Evolutionary conservation across 64 coral and sea anemone genomes (phyloP), one percentile per base, ranked within the genome.

Genomic region (Pocillopora verrucosa): DNA sequence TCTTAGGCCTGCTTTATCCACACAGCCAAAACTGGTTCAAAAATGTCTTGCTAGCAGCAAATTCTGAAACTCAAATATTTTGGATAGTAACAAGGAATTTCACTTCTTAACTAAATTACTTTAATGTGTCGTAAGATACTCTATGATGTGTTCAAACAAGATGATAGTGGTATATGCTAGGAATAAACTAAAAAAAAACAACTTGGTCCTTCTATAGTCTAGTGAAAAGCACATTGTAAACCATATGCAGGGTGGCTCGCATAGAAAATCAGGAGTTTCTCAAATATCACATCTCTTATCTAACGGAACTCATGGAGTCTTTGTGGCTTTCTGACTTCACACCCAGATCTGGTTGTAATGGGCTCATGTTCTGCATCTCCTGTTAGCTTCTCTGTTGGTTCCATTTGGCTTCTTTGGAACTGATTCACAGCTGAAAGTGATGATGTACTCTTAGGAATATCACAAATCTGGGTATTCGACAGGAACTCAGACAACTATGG

Each of bases 261-360:
- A 63, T 63, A 63, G 17, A 63, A 63, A 2, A 63, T 63, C 61
- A 63, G 11, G 61, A 17, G 13, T 17, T 15, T 15, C 61, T 63
- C 4, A 2, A 17, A 17, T 12, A 2, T 37, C 87, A 30, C 30
- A 30, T 30, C 30, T 30, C 30, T 30, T 30, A 30, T 30, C 20
- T 72, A 82, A 80, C 90, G 87, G 9, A 74, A 86, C 72, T 76
- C 72, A 92, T 78, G 60, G 61, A 92, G 90, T 87, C 90, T 92
- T 56, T 87, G 72, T 36, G 59, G 74, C 69, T 72, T 92, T 30
- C 84, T 77, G 6, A 92, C 82, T 65, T 61, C 36, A 36, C 57
- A 58, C 16, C 90, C 58, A 34, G 78, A 81, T 86, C 19, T 86
- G 58, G 77, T 80, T 62, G 88, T 82, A 25, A 69, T 14, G 45